Conservation (phyloP, 2,888 invertebrate genomes). For the Chloromyia formosa region DNA sequence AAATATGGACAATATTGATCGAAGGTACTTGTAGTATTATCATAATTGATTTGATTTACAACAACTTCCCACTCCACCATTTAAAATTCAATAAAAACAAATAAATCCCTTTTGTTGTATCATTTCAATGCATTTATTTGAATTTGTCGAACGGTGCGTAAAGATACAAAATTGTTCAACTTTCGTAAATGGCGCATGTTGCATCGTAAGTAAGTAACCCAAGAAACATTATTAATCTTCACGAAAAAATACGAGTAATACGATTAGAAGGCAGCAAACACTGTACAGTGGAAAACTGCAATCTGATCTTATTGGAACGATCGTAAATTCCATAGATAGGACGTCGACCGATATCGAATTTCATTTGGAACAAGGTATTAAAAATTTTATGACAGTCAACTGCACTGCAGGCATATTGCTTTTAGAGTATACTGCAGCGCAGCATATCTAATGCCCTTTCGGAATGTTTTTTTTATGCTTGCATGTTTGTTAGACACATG, state of each 20-base stretch:
- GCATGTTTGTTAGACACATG: not conserved
- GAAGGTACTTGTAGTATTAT: too few species aligned
- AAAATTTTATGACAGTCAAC: not conserved
- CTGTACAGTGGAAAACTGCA: not conserved
- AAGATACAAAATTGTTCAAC: too few species aligned
- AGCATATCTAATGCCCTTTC: not conserved
- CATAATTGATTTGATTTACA: too few species aligned
- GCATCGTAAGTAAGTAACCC: not conserved
- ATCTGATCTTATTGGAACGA: slow-evolving; percentile 17
- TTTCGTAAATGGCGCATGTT: too few species aligned
- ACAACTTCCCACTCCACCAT: too few species aligned
- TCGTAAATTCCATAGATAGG: not conserved
- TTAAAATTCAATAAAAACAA: too few species aligned
- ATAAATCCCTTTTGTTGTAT: too few species aligned
- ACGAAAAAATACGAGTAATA: not conserved
- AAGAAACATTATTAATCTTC: not conserved
- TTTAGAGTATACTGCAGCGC: not conserved
- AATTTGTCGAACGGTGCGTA: too few species aligned
- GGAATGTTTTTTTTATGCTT: not conserved
- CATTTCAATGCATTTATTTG: too few species aligned
- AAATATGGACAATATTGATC: too few species aligned
- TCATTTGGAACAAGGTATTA: not conserved
- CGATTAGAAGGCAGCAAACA: not conserved
- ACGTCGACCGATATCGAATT: not conserved
- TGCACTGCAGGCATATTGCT: not conserved